These are phyloP conservation scores for Teleopsis dalmanni DNA, from an alignment of 1,140 invertebrate genomes.

Conservation along the genomic window DNA sequence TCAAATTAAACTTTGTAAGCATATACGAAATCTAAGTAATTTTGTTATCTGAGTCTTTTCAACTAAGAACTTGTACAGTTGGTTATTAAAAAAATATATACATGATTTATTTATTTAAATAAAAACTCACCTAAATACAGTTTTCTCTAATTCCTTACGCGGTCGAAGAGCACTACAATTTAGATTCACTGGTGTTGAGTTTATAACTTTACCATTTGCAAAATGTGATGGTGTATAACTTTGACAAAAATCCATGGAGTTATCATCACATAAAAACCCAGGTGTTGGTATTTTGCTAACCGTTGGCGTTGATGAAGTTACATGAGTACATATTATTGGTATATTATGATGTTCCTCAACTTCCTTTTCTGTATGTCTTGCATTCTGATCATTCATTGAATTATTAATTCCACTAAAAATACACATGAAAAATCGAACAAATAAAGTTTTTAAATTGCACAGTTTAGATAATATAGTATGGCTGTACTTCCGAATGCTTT, in stretches of 20 bases:
- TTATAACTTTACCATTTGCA: conserved; percentile 19
- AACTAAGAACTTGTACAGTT: too few relatives aligned
- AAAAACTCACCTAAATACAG: conserved; percentile 14
- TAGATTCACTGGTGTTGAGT: conserved; percentile 32
- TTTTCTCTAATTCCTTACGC: conserved; percentile 27
- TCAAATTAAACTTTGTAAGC: too few relatives aligned
- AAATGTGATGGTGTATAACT: conserved; percentile 19
- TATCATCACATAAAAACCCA: conserved; percentile 24
- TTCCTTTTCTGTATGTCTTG: conserved; percentile 4
- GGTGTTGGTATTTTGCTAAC: conserved; percentile 10
- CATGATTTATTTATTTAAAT: too few relatives aligned
- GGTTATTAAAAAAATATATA: too few relatives aligned
- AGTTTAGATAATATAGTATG: conserved; percentile 31
- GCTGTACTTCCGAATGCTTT: conserved; percentile 22
- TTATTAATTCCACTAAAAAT: conserved; percentile 19
- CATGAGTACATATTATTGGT: conserved; percentile 19
- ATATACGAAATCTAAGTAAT: too few relatives aligned
- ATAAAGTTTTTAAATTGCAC: conserved; percentile 30
- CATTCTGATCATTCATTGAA: neutral
- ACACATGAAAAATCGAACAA: conserved; percentile 26
- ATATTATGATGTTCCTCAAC: conserved; percentile 7
- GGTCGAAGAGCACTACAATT: conserved; percentile 14
- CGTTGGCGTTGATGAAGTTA: conserved; percentile 30
- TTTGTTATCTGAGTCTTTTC: too few relatives aligned
- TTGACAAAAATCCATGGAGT: conserved; percentile 24